Base-by-base conservation (phyloP, 1,140 invertebrate genomes). In the Lerema accius region DNA sequence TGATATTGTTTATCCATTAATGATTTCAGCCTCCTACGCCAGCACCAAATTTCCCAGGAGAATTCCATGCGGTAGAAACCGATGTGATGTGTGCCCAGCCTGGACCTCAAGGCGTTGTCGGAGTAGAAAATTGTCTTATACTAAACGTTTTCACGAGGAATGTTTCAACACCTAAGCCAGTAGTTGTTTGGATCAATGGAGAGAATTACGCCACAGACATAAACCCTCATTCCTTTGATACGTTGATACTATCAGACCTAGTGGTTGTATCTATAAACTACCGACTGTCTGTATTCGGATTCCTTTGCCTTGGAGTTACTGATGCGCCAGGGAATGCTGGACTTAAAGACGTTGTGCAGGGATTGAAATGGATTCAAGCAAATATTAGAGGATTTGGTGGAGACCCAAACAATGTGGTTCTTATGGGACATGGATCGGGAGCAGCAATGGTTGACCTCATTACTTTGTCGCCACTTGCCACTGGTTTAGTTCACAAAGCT, bases 351-450 rank as follows among this genome's bases (percentile, higher is more conserved):
- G 92, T 94, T 67, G 90, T 94, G 1, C 76, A 88, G 42, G 93
- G 92, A 1, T 74, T 95, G 9, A 82, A 90, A 63, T 96, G 94
- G 94, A 90, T 96, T 1, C 74, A 92, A 59, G 73, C 91, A 3
- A 94, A 95, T 62, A 94, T 95, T 48, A 84, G 63, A 0, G 69
- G 75, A 1, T 95, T 95, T 75, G 94, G 94, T 19, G 95, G 95
- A 3, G 92, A 96, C 83, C 92, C 93, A 0, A 90, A 91, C 13
- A 86, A 88, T 46, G 92, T 95, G 0, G 92, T 94, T 3, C 83
- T 94, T 0, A 65, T 89, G 6, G 95, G 94, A 5, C 92, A 94
- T 53, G 93, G 92, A 50, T 94, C 93, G 1, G 94, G 94, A 10
- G 92, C 91, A 0, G 92, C 92, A n/a, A 84, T 94, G 72, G 77